Conservation (phyloP, 2,797 vertebrate species). For the Scleropages formosus region DNA sequence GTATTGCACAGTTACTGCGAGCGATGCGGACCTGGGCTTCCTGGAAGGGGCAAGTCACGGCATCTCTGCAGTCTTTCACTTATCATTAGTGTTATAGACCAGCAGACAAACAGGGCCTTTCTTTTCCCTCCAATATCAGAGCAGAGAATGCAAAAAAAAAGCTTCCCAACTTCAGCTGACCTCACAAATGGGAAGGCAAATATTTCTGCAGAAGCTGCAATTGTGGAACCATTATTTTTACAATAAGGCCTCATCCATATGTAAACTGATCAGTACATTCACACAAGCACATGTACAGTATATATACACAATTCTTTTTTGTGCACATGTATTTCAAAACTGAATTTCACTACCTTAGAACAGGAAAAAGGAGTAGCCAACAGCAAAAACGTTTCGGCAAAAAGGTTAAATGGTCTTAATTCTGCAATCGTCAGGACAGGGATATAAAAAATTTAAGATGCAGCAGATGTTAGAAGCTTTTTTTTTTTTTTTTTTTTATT, state of each 20-base stretch:
- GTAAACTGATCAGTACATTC: too few relatives aligned
- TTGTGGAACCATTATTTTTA: not conserved
- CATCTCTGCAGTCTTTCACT: not conserved
- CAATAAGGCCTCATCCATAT: not conserved
- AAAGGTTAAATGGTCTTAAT: too few relatives aligned
- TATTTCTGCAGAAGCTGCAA: not conserved
- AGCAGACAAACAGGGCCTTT: not conserved
- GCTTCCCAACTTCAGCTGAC: not conserved
- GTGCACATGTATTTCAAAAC: too few relatives aligned
- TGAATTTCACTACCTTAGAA: too few relatives aligned
- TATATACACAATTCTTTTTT: too few relatives aligned
- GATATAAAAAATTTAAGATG: too few relatives aligned
- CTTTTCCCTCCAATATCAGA: not conserved
- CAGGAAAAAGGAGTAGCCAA: too few relatives aligned
- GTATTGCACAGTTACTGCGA: constrained; percentile 32
- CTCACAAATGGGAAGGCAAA: not conserved
- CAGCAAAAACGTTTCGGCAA: too few relatives aligned
- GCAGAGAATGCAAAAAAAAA: not conserved
- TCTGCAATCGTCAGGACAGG: too few relatives aligned
- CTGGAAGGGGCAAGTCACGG: not conserved
- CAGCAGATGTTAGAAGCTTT: too few relatives aligned
- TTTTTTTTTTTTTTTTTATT: too few relatives aligned
- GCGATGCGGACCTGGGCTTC: constrained; percentile 12
- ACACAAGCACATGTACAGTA: too few relatives aligned
- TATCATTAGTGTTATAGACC: not conserved